These are phyloP conservation scores for Papilio protenor DNA, from an alignment of 2,888 invertebrate species.

Conservation along the genomic window DNA sequence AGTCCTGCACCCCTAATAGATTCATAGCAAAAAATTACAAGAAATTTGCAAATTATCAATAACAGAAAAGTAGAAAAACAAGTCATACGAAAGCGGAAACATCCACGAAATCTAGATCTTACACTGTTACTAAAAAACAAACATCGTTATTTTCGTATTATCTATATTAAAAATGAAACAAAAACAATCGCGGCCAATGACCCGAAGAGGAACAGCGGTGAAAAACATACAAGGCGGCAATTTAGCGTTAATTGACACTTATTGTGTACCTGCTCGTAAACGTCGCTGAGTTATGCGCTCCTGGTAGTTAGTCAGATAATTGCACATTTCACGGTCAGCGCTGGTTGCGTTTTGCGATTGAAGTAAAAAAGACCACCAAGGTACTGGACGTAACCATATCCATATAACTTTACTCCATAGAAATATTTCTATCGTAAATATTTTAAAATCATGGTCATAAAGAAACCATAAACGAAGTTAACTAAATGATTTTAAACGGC, in stretches of 20 bases:
- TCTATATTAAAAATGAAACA: conserved; percentile 33
- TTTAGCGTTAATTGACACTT: conserved; percentile 40
- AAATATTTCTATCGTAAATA: not conserved
- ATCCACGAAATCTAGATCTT: not conserved
- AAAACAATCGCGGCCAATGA: conserved; percentile 45
- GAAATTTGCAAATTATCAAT: not conserved
- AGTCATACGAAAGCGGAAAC: conserved; percentile 14
- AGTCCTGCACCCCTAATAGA: not conserved
- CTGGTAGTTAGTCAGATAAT: conserved; percentile 27
- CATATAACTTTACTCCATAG: not conserved
- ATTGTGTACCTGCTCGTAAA: conserved; percentile 32
- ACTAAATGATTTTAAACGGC: not conserved
- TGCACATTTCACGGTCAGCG: conserved; percentile 30
- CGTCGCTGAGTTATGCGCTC: conserved; percentile 28
- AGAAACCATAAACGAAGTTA: not conserved
- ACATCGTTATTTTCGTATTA: conserved; percentile 22
- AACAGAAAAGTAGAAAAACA: not conserved
- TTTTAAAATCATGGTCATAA: not conserved
- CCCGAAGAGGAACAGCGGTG: conserved; percentile 44
- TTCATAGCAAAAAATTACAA: not conserved
- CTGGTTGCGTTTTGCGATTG: not conserved
- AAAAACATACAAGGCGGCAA: conserved; percentile 37
- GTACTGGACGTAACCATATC: not conserved
- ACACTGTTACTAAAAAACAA: conserved; percentile 4
- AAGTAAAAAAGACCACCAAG: not conserved